Evolutionary conservation across 2,113 vertebrate genomes (phyloP).

Genomic region (Puma concolor): DNA sequence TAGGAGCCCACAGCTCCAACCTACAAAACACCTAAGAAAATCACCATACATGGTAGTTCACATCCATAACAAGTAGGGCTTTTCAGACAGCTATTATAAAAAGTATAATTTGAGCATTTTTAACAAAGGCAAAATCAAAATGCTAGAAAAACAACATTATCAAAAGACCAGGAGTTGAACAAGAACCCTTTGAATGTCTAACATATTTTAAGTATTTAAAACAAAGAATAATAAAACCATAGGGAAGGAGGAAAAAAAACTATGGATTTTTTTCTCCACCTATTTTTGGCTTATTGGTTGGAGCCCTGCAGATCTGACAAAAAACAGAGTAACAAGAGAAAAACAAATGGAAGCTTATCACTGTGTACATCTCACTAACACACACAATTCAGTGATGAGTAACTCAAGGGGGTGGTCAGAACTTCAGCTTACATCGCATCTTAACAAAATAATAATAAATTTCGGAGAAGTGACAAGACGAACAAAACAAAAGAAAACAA

Average conservation of each 20-base stretch:
- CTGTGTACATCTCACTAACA: not conserved
- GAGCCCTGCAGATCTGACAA: not conserved
- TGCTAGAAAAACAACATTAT: not conserved
- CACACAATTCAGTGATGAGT: not conserved
- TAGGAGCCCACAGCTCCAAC: not conserved
- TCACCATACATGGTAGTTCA: not conserved
- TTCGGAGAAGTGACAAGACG: not conserved
- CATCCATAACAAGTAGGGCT: not conserved
- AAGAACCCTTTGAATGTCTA: not conserved
- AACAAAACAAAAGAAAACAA: not conserved
- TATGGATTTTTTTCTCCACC: not conserved
- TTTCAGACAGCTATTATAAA: not conserved
- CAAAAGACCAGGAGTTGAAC: not conserved
- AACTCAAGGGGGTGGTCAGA: not conserved
- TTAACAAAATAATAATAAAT: not conserved
- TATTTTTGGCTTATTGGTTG: not conserved
- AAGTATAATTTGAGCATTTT: not conserved
- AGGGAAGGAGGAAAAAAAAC: not conserved
- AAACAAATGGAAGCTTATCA: not conserved
- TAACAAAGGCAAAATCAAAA: constrained; percentile 15
- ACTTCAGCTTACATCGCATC: not conserved
- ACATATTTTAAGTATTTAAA: not conserved
- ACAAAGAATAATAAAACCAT: not conserved
- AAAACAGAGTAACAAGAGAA: not conserved
- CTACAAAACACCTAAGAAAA: not conserved